phyloP scores from a whole-genome alignment of 1,140 invertebrate species.

The Leptopilina clavipes region DNA sequence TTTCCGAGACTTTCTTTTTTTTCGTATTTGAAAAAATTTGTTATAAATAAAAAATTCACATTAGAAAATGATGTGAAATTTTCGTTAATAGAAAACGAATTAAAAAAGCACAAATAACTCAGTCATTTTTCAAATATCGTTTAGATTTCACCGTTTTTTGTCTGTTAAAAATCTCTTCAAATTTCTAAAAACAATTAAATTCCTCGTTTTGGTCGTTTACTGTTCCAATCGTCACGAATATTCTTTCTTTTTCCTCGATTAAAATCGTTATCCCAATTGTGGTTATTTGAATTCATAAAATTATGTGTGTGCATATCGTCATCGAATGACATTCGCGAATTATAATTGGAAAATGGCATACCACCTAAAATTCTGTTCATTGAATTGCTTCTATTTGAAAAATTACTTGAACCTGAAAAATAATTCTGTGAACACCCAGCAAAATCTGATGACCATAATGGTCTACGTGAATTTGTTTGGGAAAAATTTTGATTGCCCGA shows the following conservation, averaged over 20 bases:
- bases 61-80: background rate
- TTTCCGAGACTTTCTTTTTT: background rate
- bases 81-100: background rate
- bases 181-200: background rate
- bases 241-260: constrained; percentile 26
- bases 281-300: background rate
- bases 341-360: constrained; percentile 6
- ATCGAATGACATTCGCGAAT: constrained; percentile 13
- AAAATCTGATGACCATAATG: background rate
- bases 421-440: background rate
- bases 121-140: too few relatives aligned
- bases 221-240: background rate
- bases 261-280: background rate
- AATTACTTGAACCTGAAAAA: constrained; percentile 13
- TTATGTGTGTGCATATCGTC: background rate
- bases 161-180: constrained; percentile 7
- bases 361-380: background rate
- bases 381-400: background rate
- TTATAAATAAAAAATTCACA: background rate
- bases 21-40: background rate
- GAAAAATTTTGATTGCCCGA: background rate
- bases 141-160: background rate
- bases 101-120: background rate
- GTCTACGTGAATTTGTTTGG: background rate
- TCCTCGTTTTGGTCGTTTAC: constrained; percentile 1